phyloP scores from a whole-genome alignment of 2,113 vertebrate genomes.

The Macquaria ambigua region DNA sequence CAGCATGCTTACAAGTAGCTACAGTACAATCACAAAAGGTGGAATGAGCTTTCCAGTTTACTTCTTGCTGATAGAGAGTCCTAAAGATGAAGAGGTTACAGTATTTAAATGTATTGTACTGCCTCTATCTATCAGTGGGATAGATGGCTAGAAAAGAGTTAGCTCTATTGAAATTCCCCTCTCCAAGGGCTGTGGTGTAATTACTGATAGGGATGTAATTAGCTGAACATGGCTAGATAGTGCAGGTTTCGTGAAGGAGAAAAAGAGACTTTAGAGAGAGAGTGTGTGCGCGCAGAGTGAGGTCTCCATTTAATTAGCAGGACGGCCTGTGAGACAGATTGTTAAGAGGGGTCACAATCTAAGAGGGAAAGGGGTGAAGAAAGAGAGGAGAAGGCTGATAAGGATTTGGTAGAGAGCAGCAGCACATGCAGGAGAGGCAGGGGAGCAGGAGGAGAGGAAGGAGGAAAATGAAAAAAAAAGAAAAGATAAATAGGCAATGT shows the following conservation, averaged over 20 bases:
- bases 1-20: not conserved
- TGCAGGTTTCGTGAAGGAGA: constrained; percentile 61
- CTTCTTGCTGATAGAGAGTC: constrained; percentile 13
- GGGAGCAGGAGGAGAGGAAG: not conserved
- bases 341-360: constrained; percentile 54
- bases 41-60: constrained; percentile 8
- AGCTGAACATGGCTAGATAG: constrained; percentile 74
- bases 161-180: constrained; percentile 59
- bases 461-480: not conserved
- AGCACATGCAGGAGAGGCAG: constrained; percentile 37
- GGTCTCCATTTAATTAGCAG: constrained; percentile 80
- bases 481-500: constrained; percentile 52
- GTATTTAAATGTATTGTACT: constrained; percentile 33
- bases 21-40: not conserved
- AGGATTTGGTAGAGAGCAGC: constrained; percentile 50
- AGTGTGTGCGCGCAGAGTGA: constrained; percentile 42
- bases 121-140: constrained; percentile 36
- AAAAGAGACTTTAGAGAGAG: constrained; percentile 55
- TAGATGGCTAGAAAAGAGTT: constrained; percentile 44
- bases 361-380: constrained; percentile 21
- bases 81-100: constrained; percentile 20
- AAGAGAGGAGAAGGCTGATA: constrained; percentile 50
- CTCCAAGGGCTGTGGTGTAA: constrained; percentile 72
- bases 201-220: constrained; percentile 82
- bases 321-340: constrained; percentile 56